These are phyloP conservation scores for Thermophis baileyi DNA, from an alignment of 2,113 vertebrate species.

Conservation along the genomic window DNA sequence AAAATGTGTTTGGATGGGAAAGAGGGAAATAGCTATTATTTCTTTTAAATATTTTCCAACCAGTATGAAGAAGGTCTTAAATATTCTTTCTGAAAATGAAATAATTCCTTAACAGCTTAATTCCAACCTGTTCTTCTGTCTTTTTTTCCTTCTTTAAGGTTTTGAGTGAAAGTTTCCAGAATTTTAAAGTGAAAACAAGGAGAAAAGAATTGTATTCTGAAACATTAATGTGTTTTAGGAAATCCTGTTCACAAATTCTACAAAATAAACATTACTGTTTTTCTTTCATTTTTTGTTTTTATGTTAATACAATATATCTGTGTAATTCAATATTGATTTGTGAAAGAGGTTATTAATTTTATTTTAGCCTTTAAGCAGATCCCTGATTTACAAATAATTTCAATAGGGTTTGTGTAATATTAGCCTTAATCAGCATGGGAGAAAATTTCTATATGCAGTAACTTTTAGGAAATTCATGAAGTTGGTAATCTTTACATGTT, in stretches of 20 bases:
- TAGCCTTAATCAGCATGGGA: constrained; percentile 8
- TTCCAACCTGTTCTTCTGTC: neutral
- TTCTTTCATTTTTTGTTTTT: neutral
- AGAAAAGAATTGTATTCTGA: constrained; percentile 23
- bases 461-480: constrained; percentile 39
- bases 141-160: neutral
- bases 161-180: constrained; percentile 15
- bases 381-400: neutral
- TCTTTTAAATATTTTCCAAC: neutral
- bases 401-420: neutral
- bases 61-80: constrained; percentile 24
- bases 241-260: constrained; percentile 8
- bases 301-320: neutral
- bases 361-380: neutral
- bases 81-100: neutral
- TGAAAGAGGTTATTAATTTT: neutral
- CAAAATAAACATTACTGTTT: constrained; percentile 27
- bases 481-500: constrained; percentile 42
- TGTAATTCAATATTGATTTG: neutral
- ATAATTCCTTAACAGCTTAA: neutral
- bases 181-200: constrained; percentile 12
- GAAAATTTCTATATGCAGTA: constrained; percentile 1
- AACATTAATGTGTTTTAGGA: neutral
- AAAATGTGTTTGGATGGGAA: neutral
- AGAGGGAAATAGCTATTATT: neutral